Evolutionary conservation across 2,113 vertebrate genomes (phyloP), one percentile per base, ranked within the genome.

Genomic region (Elanoides forficatus): DNA sequence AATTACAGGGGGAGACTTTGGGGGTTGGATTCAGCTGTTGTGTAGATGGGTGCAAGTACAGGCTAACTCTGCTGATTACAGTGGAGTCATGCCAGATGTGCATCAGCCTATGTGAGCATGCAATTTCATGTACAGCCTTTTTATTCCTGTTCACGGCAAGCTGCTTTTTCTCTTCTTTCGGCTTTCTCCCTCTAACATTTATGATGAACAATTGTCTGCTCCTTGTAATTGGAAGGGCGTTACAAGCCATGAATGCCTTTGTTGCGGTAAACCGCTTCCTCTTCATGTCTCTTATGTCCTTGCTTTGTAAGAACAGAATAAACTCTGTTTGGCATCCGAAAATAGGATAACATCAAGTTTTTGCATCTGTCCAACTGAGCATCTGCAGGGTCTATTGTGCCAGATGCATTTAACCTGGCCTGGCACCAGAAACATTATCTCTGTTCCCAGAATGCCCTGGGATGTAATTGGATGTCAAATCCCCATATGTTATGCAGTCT

Each of bases 221-320:
- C 58, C 66, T 94, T 79, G 95, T 95, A 96, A 89, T 43, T 91
- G 86, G 30, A 55, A 93, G 89, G 87, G 43, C 12, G 48, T 95
- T 90, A 80, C 72, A 92, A 86, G 76, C 36, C 67, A 74, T n/a
- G 36, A 86, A 43, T 43, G 59, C 63, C 60, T 95, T 90, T 86
- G 79, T 74, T 96, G 97, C 4, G 36, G 87, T 65, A 81, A 94
- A 87, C 71, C 60, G 47, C 85, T 97, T 96, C 89, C 92, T 96
- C 70, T 82, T 86, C 38, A 38, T 53, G 55, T 68, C 56, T 74
- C 42, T 50, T 52, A n/a, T 47, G 73, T 56, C 79, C 72, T 90
- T 93, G 55, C 55, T 90, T 87, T 62, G 38, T 62, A 92, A 96
- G 71, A 78, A 63, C 21, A 92, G 62, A 91, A 78, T 84, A 73